Evolutionary conservation across 2,113 vertebrate species (phyloP), one percentile per base, ranked within the genome.

Genomic region (Pagrus major): DNA sequence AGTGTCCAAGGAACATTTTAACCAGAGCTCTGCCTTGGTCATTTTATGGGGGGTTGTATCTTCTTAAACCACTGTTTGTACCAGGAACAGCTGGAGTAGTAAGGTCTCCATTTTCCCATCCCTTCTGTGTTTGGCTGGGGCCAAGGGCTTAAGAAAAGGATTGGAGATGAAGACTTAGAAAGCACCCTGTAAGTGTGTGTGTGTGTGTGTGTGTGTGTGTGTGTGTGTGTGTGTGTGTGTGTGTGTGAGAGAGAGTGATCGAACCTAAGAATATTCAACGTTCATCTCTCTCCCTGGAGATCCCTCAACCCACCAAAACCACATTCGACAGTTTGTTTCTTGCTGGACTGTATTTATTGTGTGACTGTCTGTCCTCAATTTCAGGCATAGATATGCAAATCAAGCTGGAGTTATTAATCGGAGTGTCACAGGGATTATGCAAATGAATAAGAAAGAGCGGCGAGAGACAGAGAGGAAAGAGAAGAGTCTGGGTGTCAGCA

Each of bases 381-480:
- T 86, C 91, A 84, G 84, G 66, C 88, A 74, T 69, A 91, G 84
- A 93, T 93, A 93, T 93, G 90, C 90, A 94, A 92, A 94, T 93
- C 54, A 63, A 74, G 58, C 65, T 29, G 63, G 73, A 93, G 88
- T 93, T 93, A 93, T 91, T 93, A 93, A 92, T 93, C 91, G 65
- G 69, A 80, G 89, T 88, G 87, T 93, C 90, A 88, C 81, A 87
- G 86, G 87, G 92, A 94, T 93, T 94, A 94, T 93, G 92, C 90
- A 93, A 94, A 94, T 92, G 67, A 78, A n/a, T 29, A 77, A 86
- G 68, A 83, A 73, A 85, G 76, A 83, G 58, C n/a, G 35, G 59
- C 12, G 47, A 88, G 81, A 65, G 55, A 83, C 35, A 55, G 77
- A 66, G 65, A 51, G 77, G 1, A 63, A 55, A 66, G 27, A 56